Evolutionary conservation across 1,140 invertebrate species (phyloP), one percentile per base, ranked within the genome.

Genomic region (Drosophila triauraria): DNA sequence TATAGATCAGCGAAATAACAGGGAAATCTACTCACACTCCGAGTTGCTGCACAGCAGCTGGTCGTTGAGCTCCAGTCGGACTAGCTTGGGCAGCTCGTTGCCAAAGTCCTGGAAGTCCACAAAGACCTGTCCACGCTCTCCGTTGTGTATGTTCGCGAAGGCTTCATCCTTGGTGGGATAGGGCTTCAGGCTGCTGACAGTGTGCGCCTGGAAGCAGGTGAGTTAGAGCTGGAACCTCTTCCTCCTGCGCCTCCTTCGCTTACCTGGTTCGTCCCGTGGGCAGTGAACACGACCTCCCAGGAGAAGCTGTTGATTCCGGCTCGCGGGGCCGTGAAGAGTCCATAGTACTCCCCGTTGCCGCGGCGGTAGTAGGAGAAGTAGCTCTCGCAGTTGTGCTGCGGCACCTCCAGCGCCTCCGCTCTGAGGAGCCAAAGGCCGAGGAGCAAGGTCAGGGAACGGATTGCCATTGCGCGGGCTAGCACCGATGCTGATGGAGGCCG

Each of bases 21-120:
- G n/a, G n/a, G n/a, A n/a, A n/a, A 51, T 15, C 25, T 57, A 88
- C 84, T 75, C 13, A 88, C 84, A 90, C 40, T 44, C 63, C 3
- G 38, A 13, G 8, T 61, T 58, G n/a, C 30, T 44, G 67, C 84
- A 88, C 8, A 81, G 27, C 12, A 44, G 8, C 20, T 74, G n/a
- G 8, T 47, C 75, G 58, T 88, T 85, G 10, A 84, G 40, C 40
- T 85, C 53, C 8, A 56, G 32, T 8, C 20, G 54, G 0, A 47
- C 48, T 8, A 85, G 27, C 54, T 90, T 88, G 40, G 84, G 84
- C 50, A 88, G 40, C 54, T 81, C 70, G 9, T 79, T 27, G 10
- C 42, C 23, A 30, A 67, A 65, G 32, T 74, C 40, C 15, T 67
- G 27, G 7, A 88, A 88, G 6, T 51, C 20, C 10, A 88, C 65